phyloP scores from a whole-genome alignment of 2,888 invertebrate genomes.

The Agrotis puta region DNA sequence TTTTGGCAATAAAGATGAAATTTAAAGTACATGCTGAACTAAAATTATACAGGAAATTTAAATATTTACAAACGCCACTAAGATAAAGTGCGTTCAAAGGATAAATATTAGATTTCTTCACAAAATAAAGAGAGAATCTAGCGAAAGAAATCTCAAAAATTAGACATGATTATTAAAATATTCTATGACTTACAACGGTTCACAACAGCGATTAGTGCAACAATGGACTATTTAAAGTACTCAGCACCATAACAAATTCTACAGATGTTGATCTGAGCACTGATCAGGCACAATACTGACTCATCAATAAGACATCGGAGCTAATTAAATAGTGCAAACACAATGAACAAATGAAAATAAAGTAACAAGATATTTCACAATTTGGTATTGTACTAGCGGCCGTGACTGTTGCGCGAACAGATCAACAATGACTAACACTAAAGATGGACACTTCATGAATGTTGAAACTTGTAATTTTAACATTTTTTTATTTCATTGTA shows the following conservation, averaged over 20 bases:
- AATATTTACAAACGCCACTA: neutral
- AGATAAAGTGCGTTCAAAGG: neutral
- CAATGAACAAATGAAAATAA: conserved; percentile 72
- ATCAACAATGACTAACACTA: conserved; percentile 61
- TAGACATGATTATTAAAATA: conserved; percentile 4
- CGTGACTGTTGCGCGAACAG: conserved; percentile 63
- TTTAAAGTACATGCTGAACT: neutral
- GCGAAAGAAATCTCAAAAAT: neutral
- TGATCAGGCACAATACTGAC: conserved; percentile 64
- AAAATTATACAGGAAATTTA: neutral
- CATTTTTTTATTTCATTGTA: conserved; percentile 23
- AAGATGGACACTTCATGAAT: conserved; percentile 26
- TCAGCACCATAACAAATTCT: conserved; percentile 39
- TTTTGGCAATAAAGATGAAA: neutral
- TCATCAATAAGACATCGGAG: conserved; percentile 58
- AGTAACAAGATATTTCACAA: conserved; percentile 76
- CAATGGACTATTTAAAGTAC: conserved; percentile 38
- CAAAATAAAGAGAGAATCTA: neutral
- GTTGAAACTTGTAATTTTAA: conserved; percentile 45
- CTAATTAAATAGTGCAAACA: conserved; percentile 75
- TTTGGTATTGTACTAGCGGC: conserved; percentile 68
- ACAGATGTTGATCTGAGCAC: conserved; percentile 52
- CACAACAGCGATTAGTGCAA: conserved; percentile 27
- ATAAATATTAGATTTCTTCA: neutral
- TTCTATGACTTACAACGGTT: conserved; percentile 40